A percentile compares a stretch with the other conserved stretches of the same genome.
phyloP scores from a whole-genome alignment of 2,888 invertebrate genomes.

The Tortrix viridana region DNA sequence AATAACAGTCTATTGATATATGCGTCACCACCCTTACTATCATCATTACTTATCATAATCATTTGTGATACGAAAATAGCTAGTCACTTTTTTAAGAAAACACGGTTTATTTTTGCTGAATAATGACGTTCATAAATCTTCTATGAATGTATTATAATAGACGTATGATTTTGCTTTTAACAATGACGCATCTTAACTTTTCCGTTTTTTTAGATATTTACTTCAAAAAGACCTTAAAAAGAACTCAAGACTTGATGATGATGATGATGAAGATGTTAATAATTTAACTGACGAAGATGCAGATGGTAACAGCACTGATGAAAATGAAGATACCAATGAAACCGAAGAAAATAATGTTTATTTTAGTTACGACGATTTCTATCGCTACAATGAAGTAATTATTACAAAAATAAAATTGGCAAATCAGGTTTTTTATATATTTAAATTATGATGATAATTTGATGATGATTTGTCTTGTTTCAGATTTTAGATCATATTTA shows the following conservation, averaged over 20 bases:
- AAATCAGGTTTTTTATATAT: too few species aligned
- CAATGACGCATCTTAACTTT: background rate
- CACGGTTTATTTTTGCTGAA: too few species aligned
- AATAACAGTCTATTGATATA: too few species aligned
- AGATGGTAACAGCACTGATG: background rate
- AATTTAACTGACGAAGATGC: background rate
- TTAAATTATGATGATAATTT: too few species aligned
- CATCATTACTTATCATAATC: too few species aligned
- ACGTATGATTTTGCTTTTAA: background rate
- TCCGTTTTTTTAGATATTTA: slow-evolving; percentile 54
- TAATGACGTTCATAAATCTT: too few species aligned
- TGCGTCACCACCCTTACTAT: too few species aligned
- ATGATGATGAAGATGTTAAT: background rate
- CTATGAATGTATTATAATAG: too few species aligned
- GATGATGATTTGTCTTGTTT: background rate
- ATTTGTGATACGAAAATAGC: too few species aligned
- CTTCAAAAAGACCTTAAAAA: slow-evolving; percentile 43
- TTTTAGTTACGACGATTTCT: slow-evolving; percentile 59
- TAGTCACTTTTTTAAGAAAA: too few species aligned
- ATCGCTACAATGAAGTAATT: slow-evolving; percentile 64
- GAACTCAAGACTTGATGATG: slow-evolving; percentile 33
- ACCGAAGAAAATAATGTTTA: background rate
- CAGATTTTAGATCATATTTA: slow-evolving; percentile 63
- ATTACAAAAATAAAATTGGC: too few species aligned
- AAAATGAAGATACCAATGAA: background rate